Conservation (phyloP, 1,140 invertebrate species). For the Ephestia elutella region DNA sequence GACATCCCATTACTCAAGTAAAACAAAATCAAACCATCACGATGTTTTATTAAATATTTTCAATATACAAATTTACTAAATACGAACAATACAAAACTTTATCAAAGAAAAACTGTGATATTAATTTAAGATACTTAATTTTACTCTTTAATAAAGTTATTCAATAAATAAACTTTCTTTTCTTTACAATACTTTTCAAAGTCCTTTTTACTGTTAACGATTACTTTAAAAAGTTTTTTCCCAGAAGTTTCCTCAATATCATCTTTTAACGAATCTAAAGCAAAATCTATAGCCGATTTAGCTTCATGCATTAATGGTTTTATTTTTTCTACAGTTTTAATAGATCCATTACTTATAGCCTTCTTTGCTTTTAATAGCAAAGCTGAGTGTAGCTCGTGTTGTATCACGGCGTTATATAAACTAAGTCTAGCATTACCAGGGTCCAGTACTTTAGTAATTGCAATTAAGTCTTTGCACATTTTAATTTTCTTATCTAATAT, state of each 20-base stretch:
- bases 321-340: conserved; percentile 42
- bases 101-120: conserved; percentile 33
- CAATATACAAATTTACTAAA: not conserved
- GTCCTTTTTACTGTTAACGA: conserved; percentile 52
- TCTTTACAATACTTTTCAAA: conserved; percentile 55
- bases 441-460: conserved; percentile 79
- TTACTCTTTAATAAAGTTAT: not conserved
- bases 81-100: too few relatives aligned
- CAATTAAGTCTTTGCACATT: conserved; percentile 80
- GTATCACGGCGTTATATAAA: conserved; percentile 82
- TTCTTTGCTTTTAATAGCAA: conserved; percentile 74
- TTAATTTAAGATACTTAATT: conserved; percentile 19
- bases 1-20: not conserved
- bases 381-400: conserved; percentile 80
- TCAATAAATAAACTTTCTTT: conserved; percentile 34
- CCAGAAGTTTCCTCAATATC: conserved; percentile 65
- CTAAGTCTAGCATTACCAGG: conserved; percentile 80
- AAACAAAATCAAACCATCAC: not conserved
- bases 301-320: conserved; percentile 44
- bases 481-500: conserved; percentile 78
- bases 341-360: conserved; percentile 53
- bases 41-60: not conserved
- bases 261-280: conserved; percentile 51
- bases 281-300: conserved; percentile 45
- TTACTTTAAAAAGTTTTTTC: conserved; percentile 52